Base-by-base conservation (phyloP, 2,797 vertebrate genomes). In the Scolopax rusticola region DNA sequence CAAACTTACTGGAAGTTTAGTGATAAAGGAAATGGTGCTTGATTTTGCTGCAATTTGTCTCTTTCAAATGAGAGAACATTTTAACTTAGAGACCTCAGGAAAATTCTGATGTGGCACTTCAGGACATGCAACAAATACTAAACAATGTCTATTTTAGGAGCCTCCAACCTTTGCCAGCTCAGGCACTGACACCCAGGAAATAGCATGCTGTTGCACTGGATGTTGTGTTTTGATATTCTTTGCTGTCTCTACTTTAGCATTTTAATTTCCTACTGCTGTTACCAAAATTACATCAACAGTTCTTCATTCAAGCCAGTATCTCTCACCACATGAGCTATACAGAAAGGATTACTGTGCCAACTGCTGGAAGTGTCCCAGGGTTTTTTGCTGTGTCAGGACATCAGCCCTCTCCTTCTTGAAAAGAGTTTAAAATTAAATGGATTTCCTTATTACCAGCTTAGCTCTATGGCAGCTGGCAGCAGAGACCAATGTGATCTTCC, bases 351-450 rank as follows among this genome's bases (percentile, higher is more conserved):
- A 24, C 41, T 53, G 23, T 84, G 90, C 86, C 94, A 90, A 87
- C 53, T 70, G 38, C 75, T 95, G 86, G 87, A 80, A 21, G 8
- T 19, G 19, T 73, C 56, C 83, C 87, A 91, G 30, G 48, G 20
- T 48, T 82, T 96, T 95, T 70, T 93, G 82, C 93, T 74, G 33
- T 93, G 81, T 95, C 93, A 93, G 88, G 88, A 74, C 38, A 75
- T 82, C 83, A 90, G 41, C 74, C 59, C 38, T 83, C 74, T 90
- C 43, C 51, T 87, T 78, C 57, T 76, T 93, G 47, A 83, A 93
- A 90, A 70, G 21, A 15, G 33, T 65, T 65, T 77, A 87, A 91
- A 93, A 70, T 79, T 74, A 87, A 88, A 87, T 27, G 16, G 32
- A 40, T 87, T 96, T 95, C 51, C 38, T 83, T n/a, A 43, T 85